Base-by-base conservation (phyloP, 2,113 vertebrate species). In the Ochotona princeps region DNA sequence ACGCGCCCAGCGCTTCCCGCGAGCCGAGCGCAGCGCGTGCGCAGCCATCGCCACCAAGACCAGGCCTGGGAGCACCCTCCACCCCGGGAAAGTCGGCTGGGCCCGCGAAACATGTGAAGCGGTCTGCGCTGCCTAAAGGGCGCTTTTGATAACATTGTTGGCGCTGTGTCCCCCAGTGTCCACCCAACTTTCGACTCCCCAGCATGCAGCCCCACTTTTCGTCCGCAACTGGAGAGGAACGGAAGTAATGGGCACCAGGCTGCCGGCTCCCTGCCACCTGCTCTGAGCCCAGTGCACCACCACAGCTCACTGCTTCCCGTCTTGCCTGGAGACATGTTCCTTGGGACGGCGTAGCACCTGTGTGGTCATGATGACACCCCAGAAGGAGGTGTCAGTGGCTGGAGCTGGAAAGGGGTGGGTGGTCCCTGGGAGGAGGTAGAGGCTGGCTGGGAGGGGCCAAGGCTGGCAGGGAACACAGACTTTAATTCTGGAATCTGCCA, bases 31-130 rank as follows among this genome's bases (percentile, higher is more conserved):
- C 1, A 15, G 66, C 2, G 78, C 49, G 30, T 13, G 35, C 70
- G 51, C 65, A 0, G 21, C 18, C 51, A 0, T 6, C 13, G 3
- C 8, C 0, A 7, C 13, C 7, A 44, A 44, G 38, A 44, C n/a
- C n/a, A n/a, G n/a, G n/a, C n/a, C n/a, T n/a, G n/a, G n/a, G n/a
- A n/a, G n/a, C n/a, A n/a, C n/a, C n/a, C n/a, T n/a, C n/a, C n/a
- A n/a, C n/a, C n/a, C n/a, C n/a, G n/a, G n/a, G n/a, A n/a, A n/a
- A n/a, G n/a, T n/a, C n/a, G n/a, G n/a, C n/a, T n/a, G n/a, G n/a
- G n/a, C n/a, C n/a, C n/a, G n/a, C n/a, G 38, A 44, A 44, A 44
- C 38, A 44, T 44, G 38, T 44, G 38, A 44, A 28, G 10, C 13
- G 38, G 11, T 3, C 4, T 35, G 57, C 21, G 2, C 47, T 12